Conservation (phyloP, 1,140 invertebrate genomes). For the Ceratina japonica region DNA sequence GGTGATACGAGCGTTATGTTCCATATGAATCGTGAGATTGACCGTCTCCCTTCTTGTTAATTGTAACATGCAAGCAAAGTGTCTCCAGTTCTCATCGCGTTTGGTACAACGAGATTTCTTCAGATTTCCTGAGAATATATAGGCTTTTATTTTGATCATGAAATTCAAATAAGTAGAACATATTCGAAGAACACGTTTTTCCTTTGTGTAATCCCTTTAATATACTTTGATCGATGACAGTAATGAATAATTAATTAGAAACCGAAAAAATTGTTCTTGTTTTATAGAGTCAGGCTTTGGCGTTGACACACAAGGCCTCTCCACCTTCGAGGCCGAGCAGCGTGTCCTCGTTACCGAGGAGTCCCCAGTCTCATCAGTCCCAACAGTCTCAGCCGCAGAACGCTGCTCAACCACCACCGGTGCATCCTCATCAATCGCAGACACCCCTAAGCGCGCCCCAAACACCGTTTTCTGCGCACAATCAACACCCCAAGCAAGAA, state of each 20-base stretch:
- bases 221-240: too few species aligned
- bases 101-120: too few species aligned
- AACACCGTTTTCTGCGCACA: slow-evolving; percentile 77
- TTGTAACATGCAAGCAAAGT: too few species aligned
- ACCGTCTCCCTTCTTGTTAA: not conserved
- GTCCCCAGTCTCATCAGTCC: slow-evolving; percentile 75
- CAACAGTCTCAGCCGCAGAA: slow-evolving; percentile 71
- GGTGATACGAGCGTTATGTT: not conserved
- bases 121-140: too few species aligned
- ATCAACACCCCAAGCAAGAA: slow-evolving; percentile 77
- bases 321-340: slow-evolving; percentile 78
- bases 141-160: too few species aligned
- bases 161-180: too few species aligned
- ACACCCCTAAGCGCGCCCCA: slow-evolving; percentile 75
- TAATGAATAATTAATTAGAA: not conserved
- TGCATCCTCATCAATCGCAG: slow-evolving; percentile 73
- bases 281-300: slow-evolving; percentile 82
- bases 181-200: too few species aligned
- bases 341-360: slow-evolving; percentile 75
- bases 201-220: too few species aligned
- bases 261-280: slow-evolving; percentile 49
- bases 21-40: not conserved
- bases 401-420: slow-evolving; percentile 67
- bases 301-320: slow-evolving; percentile 81
- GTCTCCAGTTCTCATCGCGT: too few species aligned